These are phyloP conservation scores for Meteorus colon DNA, from an alignment of 2,888 invertebrate species.

Conservation along the genomic window DNA sequence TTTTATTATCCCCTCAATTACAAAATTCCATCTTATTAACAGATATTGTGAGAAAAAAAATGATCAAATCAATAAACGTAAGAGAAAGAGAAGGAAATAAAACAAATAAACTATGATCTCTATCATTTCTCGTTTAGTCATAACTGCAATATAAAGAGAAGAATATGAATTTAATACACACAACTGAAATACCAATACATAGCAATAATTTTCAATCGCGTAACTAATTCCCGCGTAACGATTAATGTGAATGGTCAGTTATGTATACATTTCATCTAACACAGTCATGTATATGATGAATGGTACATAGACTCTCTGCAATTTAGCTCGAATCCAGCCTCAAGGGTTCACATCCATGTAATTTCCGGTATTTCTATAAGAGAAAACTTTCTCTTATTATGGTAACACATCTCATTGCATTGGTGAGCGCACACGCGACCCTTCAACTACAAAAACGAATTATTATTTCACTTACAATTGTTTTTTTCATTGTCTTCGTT, in stretches of 20 bases:
- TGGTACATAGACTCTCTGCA: conserved; percentile 12
- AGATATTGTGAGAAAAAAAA: no score
- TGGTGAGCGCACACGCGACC: neutral
- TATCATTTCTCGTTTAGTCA: no score
- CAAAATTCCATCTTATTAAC: no score
- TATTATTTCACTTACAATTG: no score
- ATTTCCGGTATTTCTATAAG: conserved; percentile 40
- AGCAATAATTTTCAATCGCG: conserved; percentile 8
- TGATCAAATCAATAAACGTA: no score
- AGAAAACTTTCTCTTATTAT: conserved; percentile 43
- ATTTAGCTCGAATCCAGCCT: conserved; percentile 25
- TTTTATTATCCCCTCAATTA: no score
- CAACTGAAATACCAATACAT: no score
- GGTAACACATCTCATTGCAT: neutral
- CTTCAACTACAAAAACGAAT: no score
- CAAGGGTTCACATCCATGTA: conserved; percentile 37
- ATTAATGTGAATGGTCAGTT: conserved; percentile 1
- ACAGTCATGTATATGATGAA: neutral
- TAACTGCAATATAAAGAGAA: no score
- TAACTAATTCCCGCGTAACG: neutral
- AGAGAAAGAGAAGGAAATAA: no score
- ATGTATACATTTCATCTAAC: neutral
- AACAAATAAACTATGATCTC: no score
- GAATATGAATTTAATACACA: no score
- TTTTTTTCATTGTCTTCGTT: neutral